Evolutionary conservation across 2,113 vertebrate genomes (phyloP).

Genomic region (Chiloscyllium plagiosum): DNA sequence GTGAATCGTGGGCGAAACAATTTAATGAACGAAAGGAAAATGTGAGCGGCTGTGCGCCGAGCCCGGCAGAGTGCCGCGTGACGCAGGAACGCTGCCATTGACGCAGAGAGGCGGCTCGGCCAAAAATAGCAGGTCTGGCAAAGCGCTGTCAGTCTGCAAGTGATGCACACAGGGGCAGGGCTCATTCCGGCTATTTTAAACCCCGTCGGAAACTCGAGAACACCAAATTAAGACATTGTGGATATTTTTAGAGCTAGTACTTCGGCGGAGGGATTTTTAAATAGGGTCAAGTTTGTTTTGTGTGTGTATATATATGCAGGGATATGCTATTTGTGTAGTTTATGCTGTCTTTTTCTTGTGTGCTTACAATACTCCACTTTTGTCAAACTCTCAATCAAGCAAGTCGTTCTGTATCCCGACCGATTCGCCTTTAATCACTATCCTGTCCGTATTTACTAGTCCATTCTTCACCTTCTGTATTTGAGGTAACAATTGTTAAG

Average conservation of each 20-base stretch:
- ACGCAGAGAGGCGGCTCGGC: conserved; percentile 62
- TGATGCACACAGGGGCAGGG: conserved; percentile 50
- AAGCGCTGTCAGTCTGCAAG: conserved; percentile 44
- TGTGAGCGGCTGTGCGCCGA: conserved; percentile 55
- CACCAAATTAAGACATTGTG: conserved; percentile 37
- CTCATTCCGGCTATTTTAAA: conserved; percentile 39
- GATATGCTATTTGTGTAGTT: background rate
- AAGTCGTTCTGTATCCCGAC: background rate
- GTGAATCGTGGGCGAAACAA: conserved; percentile 59
- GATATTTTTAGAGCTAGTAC: conserved; percentile 29
- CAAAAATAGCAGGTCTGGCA: conserved; percentile 60
- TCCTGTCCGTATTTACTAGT: background rate
- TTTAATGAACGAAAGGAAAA: conserved; percentile 65
- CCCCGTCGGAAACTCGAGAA: conserved; percentile 38
- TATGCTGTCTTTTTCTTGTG: background rate
- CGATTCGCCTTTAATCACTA: background rate
- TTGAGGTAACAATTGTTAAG: background rate
- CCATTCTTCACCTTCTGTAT: background rate
- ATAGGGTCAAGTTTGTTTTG: background rate
- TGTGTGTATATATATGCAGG: no score
- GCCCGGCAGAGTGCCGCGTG: conserved; percentile 66
- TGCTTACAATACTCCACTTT: background rate
- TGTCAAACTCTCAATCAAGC: background rate
- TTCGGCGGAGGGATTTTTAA: background rate
- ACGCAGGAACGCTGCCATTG: conserved; percentile 73